phyloP scores from a whole-genome alignment of 2,888 invertebrate genomes.

The Thereva nobilitata region DNA sequence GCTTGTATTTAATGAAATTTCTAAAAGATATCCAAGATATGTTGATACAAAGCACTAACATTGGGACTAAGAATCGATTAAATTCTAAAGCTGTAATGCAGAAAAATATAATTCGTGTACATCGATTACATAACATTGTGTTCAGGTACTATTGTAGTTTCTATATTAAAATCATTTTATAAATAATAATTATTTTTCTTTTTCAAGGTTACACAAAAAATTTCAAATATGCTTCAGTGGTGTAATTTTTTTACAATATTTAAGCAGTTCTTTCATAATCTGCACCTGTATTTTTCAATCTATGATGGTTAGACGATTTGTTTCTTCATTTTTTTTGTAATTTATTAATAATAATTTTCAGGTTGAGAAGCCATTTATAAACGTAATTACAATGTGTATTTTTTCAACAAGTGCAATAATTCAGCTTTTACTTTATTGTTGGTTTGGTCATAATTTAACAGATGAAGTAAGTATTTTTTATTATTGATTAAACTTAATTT shows the following conservation, averaged over 20 bases:
- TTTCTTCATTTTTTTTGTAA: too few species aligned
- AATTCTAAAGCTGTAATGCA: too few species aligned
- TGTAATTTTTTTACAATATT: slow-evolving; percentile 8
- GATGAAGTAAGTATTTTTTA: too few species aligned
- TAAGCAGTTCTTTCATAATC: slow-evolving; percentile 3
- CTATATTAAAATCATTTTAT: neutral
- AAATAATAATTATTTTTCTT: neutral
- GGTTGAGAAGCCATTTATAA: too few species aligned
- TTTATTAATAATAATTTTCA: too few species aligned
- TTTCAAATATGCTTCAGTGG: slow-evolving; percentile 6
- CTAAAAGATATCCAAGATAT: neutral
- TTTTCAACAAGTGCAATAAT: neutral
- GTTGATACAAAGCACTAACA: too few species aligned
- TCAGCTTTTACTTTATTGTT: too few species aligned
- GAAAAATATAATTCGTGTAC: too few species aligned
- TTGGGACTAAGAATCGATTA: neutral
- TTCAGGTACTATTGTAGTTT: too few species aligned
- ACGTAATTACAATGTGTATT: neutral
- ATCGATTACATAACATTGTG: too few species aligned
- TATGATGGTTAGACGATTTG: neutral
- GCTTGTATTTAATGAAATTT: neutral
- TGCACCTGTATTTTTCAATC: slow-evolving; percentile 12
- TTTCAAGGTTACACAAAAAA: neutral
- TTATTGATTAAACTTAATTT: too few species aligned
- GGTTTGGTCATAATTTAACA: too few species aligned